phyloP scores from a whole-genome alignment of 2,888 invertebrate genomes.

The Rotaria socialis region DNA sequence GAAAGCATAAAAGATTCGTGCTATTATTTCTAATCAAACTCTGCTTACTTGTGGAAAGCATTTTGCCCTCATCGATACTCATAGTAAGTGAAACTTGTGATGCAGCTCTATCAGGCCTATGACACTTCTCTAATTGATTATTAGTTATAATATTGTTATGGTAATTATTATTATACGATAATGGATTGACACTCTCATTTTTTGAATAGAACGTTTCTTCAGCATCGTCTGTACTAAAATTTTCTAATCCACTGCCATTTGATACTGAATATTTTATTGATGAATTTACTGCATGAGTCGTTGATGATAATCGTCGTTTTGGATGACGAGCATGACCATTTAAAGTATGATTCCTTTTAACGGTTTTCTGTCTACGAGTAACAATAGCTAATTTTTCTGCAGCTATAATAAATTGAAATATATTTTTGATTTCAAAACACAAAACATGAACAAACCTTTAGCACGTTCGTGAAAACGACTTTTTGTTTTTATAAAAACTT shows the following conservation, averaged over 20 bases:
- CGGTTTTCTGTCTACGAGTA: not conserved
- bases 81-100: not conserved
- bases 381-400: constrained; percentile 47
- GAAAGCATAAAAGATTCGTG: too few relatives aligned
- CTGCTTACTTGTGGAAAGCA: not conserved
- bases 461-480: constrained; percentile 64
- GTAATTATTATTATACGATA: not conserved
- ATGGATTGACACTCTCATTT: not conserved
- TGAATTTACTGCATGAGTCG: not conserved
- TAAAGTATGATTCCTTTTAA: not conserved
- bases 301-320: not conserved
- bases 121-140: not conserved
- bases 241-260: not conserved
- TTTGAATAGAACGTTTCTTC: not conserved
- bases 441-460: constrained; percentile 37
- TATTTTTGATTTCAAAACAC: too few relatives aligned
- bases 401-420: not conserved
- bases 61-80: not conserved
- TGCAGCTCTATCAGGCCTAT: not conserved
- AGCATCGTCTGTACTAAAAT: not conserved
- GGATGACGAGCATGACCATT: not conserved
- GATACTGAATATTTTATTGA: not conserved
- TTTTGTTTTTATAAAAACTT: constrained; percentile 87
- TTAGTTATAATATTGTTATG: not conserved
- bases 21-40: too few relatives aligned